Evolutionary conservation across 1,140 invertebrate genomes (phyloP).

Genomic region (Matsumurasca onukii): DNA sequence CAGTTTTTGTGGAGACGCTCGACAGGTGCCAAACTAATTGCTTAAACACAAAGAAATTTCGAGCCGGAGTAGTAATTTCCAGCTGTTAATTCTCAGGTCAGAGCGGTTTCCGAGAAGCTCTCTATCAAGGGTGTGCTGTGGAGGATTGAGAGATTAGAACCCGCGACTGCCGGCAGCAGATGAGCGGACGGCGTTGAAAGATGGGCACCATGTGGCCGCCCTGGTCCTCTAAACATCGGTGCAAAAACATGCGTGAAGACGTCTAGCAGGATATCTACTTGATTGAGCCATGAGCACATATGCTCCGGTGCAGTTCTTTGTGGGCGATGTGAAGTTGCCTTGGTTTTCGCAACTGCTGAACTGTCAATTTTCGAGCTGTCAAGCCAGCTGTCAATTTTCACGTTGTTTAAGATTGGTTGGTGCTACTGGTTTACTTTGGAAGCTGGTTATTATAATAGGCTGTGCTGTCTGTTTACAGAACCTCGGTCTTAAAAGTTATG

Average conservation of each 20-base stretch:
- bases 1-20: background rate
- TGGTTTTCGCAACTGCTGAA: no score
- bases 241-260: background rate
- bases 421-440: no score
- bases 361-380: no score
- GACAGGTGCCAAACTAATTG: constrained; percentile 25
- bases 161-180: background rate
- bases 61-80: background rate
- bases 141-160: constrained; percentile 21
- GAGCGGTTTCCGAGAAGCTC: constrained; percentile 9
- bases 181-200: background rate
- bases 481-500: no score
- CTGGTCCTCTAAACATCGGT: background rate
- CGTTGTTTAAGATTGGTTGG: no score
- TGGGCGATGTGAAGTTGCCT: no score
- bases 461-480: no score
- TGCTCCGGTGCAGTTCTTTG: no score
- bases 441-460: no score
- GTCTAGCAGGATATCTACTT: no score
- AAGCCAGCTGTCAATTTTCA: no score
- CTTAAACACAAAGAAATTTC: constrained; percentile 12
- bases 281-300: no score
- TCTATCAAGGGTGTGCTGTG: constrained; percentile 12
- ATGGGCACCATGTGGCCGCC: background rate
- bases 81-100: constrained; percentile 16